Evolutionary conservation across 2,797 vertebrate species (phyloP), one percentile per base, ranked within the genome.

Genomic region (Esox lucius): DNA sequence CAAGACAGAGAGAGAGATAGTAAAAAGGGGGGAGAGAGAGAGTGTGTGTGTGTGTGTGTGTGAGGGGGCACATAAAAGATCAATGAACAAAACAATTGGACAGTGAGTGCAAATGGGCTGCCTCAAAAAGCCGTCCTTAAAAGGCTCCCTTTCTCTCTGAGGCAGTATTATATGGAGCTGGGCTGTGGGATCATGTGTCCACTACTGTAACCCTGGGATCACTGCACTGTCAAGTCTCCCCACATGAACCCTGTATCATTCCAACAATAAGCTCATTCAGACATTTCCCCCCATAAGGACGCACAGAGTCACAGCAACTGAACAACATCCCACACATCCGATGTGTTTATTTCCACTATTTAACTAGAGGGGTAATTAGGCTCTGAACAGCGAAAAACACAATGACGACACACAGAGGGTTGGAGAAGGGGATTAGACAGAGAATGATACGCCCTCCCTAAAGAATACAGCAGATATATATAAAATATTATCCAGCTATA

Each of bases 261-360:
- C 74, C 65, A 74, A 68, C 75, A 80, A 78, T 73, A 48, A 75
- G 75, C 78, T 80, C 72, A 74, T 83, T 83, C 81, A 74, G 78
- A 81, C 80, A 78, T 62, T 28, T 12, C 62, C 64, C 69, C 42
- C 71, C 75, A 69, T 22, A 33, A 77, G 76, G 72, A 78, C 48
- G 9, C 22, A 53, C 62, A 48, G 48, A 61, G 74, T 74, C 72
- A 78, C 76, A 79, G 12, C 42, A 46, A 46, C 42, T 2, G 42
- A 46, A 74, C 82, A 79, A 64, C 71, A 81, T 49, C 39, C 48
- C 68, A 71, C 59, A 8, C 42, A 67, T 77, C 16, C 56, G 2
- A 19, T 22, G 64, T 72, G 70, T 72, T 72, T 75, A 28, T 79
- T 26, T 39, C 35, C 49, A 56, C 28, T 35, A 39, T 15, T 19